phyloP scores from a whole-genome alignment of 1,140 invertebrate species.

The Aphelenchoides besseyi region DNA sequence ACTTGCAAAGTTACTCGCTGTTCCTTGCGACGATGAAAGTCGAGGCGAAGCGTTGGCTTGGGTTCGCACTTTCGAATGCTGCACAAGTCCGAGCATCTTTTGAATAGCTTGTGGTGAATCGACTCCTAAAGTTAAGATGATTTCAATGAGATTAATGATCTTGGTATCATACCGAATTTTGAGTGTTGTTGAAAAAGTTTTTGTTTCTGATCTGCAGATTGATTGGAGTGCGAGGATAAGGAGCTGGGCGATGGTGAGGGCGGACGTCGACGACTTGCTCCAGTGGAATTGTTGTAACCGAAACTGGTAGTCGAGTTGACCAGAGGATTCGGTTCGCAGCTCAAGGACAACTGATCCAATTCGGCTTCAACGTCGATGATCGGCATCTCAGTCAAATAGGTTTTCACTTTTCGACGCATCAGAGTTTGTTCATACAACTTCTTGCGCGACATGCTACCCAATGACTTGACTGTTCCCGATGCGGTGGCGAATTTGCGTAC shows the following conservation, averaged over 20 bases:
- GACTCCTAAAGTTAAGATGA: constrained; percentile 69
- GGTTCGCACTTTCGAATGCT: constrained; percentile 72
- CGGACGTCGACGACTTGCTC: constrained; percentile 71
- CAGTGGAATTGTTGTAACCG: constrained; percentile 18
- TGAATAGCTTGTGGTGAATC: constrained; percentile 90
- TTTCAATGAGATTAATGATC: constrained; percentile 19
- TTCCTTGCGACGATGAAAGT: not conserved
- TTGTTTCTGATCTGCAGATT: constrained; percentile 59
- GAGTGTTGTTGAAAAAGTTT: constrained; percentile 51
- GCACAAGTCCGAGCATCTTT: constrained; percentile 80
- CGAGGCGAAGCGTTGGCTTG: not conserved
- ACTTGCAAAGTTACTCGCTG: not conserved
- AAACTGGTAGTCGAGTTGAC: constrained; percentile 24
- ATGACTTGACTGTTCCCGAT: constrained; percentile 21
- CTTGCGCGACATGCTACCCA: constrained; percentile 38
- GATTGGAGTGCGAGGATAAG: constrained; percentile 71
- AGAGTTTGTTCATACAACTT: constrained; percentile 71
- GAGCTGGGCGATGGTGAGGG: constrained; percentile 83
- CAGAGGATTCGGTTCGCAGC: constrained; percentile 76
- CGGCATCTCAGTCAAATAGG: constrained; percentile 86
- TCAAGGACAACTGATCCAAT: constrained; percentile 79
- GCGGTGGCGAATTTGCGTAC: constrained; percentile 67
- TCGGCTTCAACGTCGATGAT: constrained; percentile 85
- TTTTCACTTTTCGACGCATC: constrained; percentile 91
- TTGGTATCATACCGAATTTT: constrained; percentile 69